Conservation (phyloP, 2,888 invertebrate species). For the Meandrusa payeni region DNA sequence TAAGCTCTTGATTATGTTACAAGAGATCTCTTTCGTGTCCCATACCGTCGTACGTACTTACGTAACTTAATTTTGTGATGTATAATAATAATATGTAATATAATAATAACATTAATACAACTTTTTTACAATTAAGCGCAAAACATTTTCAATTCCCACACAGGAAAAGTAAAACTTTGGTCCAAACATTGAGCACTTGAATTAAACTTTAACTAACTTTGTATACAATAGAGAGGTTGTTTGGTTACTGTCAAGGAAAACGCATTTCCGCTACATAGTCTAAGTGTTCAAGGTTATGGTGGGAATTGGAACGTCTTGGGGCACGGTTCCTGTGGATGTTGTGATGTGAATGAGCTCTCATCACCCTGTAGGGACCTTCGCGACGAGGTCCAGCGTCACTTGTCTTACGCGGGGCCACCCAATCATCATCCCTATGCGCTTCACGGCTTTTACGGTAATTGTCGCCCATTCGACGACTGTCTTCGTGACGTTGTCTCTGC, state of each 20-base stretch:
- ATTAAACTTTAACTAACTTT: slow-evolving; percentile 38
- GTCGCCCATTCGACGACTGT: slow-evolving; percentile 59
- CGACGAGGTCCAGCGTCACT: slow-evolving; percentile 69
- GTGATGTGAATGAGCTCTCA: slow-evolving; percentile 83
- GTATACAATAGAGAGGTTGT: slow-evolving; percentile 43
- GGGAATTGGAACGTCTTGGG: slow-evolving; percentile 81
- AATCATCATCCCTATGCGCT: slow-evolving; percentile 56
- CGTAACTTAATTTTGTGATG: slow-evolving; percentile 2
- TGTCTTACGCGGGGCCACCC: slow-evolving; percentile 55
- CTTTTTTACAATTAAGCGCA: slow-evolving; percentile 18
- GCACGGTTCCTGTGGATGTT: slow-evolving; percentile 79
- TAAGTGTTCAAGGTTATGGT: slow-evolving; percentile 83
- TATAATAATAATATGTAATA: slow-evolving; percentile 15
- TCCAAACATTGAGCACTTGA: slow-evolving; percentile 75
- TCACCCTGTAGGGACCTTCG: slow-evolving; percentile 69
- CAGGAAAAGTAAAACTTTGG: slow-evolving; percentile 66
- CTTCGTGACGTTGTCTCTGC: slow-evolving; percentile 72
- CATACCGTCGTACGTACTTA: background rate
- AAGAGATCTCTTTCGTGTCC: no score
- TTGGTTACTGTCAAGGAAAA: slow-evolving; percentile 78
- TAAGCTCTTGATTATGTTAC: no score
- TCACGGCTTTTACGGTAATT: slow-evolving; percentile 59
- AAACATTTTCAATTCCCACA: slow-evolving; percentile 32
- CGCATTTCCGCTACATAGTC: slow-evolving; percentile 83
- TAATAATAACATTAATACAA: slow-evolving; percentile 27